phyloP scores from a whole-genome alignment of 2,888 invertebrate species.

The Xylocampa areola region DNA sequence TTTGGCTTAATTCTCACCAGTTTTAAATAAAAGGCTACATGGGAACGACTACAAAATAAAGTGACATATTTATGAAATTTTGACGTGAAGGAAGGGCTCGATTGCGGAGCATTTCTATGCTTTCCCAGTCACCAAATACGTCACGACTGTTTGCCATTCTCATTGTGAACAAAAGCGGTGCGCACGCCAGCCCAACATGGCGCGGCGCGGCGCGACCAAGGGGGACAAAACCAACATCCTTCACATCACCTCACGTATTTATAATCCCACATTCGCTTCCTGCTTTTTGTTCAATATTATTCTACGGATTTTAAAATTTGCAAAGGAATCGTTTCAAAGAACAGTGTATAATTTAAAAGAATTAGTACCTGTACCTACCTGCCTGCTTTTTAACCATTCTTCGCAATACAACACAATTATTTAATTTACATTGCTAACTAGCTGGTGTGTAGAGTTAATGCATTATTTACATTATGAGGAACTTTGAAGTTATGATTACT shows the following conservation, averaged over 20 bases:
- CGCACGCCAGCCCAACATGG: slow-evolving; percentile 33
- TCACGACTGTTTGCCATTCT: slow-evolving; percentile 77
- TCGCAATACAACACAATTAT: slow-evolving; percentile 47
- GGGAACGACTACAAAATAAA: slow-evolving; percentile 14
- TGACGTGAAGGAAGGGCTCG: slow-evolving; percentile 41
- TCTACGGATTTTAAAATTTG: slow-evolving; percentile 77
- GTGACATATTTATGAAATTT: slow-evolving; percentile 45
- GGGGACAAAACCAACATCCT: slow-evolving; percentile 85
- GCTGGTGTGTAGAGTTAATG: slow-evolving; percentile 37
- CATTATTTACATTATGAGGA: slow-evolving; percentile 33
- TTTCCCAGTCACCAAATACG: slow-evolving; percentile 58
- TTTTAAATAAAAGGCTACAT: slow-evolving; percentile 1
- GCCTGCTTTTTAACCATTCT: slow-evolving; percentile 17
- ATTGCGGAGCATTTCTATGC: slow-evolving; percentile 53
- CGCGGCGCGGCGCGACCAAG: slow-evolving; percentile 54
- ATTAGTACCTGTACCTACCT: slow-evolving; percentile 45
- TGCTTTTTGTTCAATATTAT: slow-evolving; percentile 84
- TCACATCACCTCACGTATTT: slow-evolving; percentile 84
- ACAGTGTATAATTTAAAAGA: slow-evolving; percentile 54
- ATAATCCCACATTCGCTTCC: slow-evolving; percentile 86
- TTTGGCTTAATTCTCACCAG: no score
- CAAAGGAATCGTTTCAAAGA: slow-evolving; percentile 69
- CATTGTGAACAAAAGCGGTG: slow-evolving; percentile 76
- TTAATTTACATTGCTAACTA: slow-evolving; percentile 50
- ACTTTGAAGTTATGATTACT: slow-evolving; percentile 46